A percentile compares a stretch with the other conserved stretches of the same genome.
phyloP scores from a whole-genome alignment of 1,140 invertebrate species.

The Zaprionus gabonicus region DNA sequence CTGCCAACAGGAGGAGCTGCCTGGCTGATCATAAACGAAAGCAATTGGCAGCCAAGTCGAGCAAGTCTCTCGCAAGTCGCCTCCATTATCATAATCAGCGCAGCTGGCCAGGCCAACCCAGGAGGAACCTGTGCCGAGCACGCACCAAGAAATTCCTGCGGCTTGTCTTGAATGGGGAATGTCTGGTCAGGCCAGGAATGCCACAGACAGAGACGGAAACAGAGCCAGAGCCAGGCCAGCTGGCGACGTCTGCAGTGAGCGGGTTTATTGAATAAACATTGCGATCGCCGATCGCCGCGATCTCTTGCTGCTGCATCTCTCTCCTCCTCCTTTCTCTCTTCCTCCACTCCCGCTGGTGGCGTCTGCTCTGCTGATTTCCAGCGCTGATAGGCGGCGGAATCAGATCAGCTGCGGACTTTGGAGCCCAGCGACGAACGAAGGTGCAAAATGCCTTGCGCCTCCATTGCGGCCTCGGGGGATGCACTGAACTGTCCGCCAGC shows the following conservation, averaged over 20 bases:
- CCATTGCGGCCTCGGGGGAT: constrained; percentile 74
- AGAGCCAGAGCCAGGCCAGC: constrained; percentile 25
- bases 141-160: constrained; percentile 83
- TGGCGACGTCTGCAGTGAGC: constrained; percentile 59
- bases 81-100: constrained; percentile 79
- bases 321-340: neutral
- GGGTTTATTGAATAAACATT: constrained; percentile 84
- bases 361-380: constrained; percentile 67
- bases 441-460: constrained; percentile 84
- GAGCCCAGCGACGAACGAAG: constrained; percentile 55
- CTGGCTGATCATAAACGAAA: constrained; percentile 72
- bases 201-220: constrained; percentile 20
- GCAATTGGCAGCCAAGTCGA: constrained; percentile 59
- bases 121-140: constrained; percentile 77
- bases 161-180: constrained; percentile 81
- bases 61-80: constrained; percentile 30
- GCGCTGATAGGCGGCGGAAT: constrained; percentile 74
- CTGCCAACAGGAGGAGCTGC: constrained; percentile 52
- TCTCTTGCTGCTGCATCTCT: neutral
- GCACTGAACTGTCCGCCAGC: constrained; percentile 29
- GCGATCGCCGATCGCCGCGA: constrained; percentile 14
- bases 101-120: constrained; percentile 54
- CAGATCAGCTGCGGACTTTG: constrained; percentile 76
- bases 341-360: constrained; percentile 46
- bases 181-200: constrained; percentile 48